Percentiles rank a stretch among this genome's conserved stretches.
phyloP scores from a whole-genome alignment of 1,140 invertebrate genomes.

The Planococcus citri region DNA sequence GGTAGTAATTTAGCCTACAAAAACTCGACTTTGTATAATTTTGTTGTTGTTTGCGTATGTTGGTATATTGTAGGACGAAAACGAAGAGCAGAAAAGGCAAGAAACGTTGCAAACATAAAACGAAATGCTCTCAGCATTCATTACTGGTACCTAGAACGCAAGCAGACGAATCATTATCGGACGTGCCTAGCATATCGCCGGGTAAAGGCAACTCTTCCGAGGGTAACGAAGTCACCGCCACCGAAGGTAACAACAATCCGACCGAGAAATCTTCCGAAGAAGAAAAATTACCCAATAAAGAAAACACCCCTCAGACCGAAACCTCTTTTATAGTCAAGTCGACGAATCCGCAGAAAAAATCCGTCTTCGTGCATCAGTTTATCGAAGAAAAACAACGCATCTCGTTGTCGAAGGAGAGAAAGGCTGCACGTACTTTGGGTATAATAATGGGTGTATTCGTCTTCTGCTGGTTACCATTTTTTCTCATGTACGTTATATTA shows the following conservation, averaged over 20 bases:
- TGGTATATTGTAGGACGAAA: neutral
- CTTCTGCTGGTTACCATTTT: slow-evolving; percentile 93
- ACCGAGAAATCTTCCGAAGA: neutral
- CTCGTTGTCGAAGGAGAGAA: slow-evolving; percentile 77
- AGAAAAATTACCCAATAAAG: neutral
- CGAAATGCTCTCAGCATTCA: slow-evolving; percentile 15
- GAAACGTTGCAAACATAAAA: slow-evolving; percentile 16
- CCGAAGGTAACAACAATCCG: neutral
- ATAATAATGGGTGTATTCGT: slow-evolving; percentile 93
- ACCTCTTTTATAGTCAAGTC: slow-evolving; percentile 4
- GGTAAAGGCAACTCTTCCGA: neutral
- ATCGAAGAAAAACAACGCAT: slow-evolving; percentile 90
- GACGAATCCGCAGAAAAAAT: slow-evolving; percentile 23
- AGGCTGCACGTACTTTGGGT: slow-evolving; percentile 80
- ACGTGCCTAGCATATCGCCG: slow-evolving; percentile 12
- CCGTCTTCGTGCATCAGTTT: slow-evolving; percentile 59
- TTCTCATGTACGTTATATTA: slow-evolving; percentile 84
- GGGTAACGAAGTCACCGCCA: neutral
- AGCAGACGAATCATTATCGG: slow-evolving; percentile 5
- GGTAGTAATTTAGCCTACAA: too few species aligned
- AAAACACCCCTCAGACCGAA: neutral
- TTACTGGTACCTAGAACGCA: slow-evolving; percentile 3
- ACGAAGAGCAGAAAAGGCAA: slow-evolving; percentile 3
- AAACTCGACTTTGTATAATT: too few species aligned
- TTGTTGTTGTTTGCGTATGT: neutral